Evolutionary conservation across 2,797 vertebrate genomes (phyloP), one percentile per base, ranked within the genome.

Genomic region (Atherinosoma microstoma): DNA sequence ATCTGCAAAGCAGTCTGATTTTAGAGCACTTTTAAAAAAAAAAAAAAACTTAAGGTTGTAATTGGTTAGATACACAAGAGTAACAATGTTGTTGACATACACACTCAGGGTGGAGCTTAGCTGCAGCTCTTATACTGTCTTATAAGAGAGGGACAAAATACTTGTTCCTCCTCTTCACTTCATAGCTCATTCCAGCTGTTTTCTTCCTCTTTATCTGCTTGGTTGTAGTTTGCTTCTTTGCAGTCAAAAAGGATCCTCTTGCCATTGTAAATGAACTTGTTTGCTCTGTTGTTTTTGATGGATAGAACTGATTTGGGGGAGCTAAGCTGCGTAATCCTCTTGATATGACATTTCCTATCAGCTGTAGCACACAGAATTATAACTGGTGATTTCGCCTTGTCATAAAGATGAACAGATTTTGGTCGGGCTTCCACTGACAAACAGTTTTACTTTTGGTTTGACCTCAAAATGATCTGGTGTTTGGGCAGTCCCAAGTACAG

Each of bases 271-370:
- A 78, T 34, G 10, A 75, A 70, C 68, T 38, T 27, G 24, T 74
- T 59, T 34, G 62, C 47, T 76, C 65, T 49, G 53, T 80, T 78
- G 78, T 82, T 85, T 78, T 77, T 84, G 70, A 84, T 83, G 47
- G 34, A 22, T 45, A 34, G 24, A 53, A 35, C 12, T 77, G 79
- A 79, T 84, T 67, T 67, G 51, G 6, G 47, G 51, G 42, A 2
- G n/a, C 70, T 60, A 56, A 86, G 49, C 64, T 45, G 3, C 51
- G 42, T 73, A 68, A 76, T 73, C 30, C 51, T 54, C 34, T 68
- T 12, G 45, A 27, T 53, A 34, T 35, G 11, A 70, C 16, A 1
- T 15, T 16, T 40, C 49, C 34, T 75, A 29, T 51, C 29, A 40
- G 13, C 71, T 79, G n/a, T 54, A 40, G 56, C 18, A 47, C 58